These are phyloP conservation scores for Cecropterus lyciades DNA, from an alignment of 1,140 invertebrate species.

Conservation along the genomic window DNA sequence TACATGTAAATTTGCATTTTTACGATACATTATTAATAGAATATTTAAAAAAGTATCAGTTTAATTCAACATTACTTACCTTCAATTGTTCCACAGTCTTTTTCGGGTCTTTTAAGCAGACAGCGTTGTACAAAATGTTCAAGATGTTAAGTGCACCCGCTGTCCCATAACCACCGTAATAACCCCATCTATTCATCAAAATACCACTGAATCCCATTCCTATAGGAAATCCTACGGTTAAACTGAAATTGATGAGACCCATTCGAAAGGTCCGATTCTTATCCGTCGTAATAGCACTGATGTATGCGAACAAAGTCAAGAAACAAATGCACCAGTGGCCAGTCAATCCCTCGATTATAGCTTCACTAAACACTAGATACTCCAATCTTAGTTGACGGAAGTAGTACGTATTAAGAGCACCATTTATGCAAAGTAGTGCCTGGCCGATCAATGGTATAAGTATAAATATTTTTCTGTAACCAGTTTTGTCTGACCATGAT, in stretches of 20 bases:
- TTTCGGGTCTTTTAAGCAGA: conserved; percentile 83
- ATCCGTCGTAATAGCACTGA: conserved; percentile 83
- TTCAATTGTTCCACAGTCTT: conserved; percentile 85
- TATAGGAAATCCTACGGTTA: conserved; percentile 78
- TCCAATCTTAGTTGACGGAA: conserved; percentile 78
- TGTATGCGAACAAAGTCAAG: conserved; percentile 83
- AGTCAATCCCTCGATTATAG: conserved; percentile 61
- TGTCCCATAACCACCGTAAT: conserved; percentile 70
- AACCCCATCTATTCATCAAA: conserved; percentile 68
- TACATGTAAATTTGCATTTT: too few species aligned
- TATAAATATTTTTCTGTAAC: conserved; percentile 84
- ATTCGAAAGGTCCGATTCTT: conserved; percentile 84
- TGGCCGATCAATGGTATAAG: conserved; percentile 68
- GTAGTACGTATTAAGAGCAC: conserved; percentile 81
- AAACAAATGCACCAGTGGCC: conserved; percentile 76
- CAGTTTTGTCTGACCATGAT: conserved; percentile 84
- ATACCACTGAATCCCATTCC: conserved; percentile 76
- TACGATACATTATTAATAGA: too few species aligned
- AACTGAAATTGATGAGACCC: conserved; percentile 83
- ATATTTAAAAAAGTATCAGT: conserved; percentile 55
- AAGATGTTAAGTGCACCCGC: conserved; percentile 55
- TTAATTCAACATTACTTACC: conserved; percentile 86
- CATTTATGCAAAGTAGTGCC: conserved; percentile 62
- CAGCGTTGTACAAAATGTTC: conserved; percentile 63
- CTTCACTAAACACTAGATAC: conserved; percentile 77